These are phyloP conservation scores for Molothrus ater DNA, from an alignment of 2,797 vertebrate species.

Conservation along the genomic window DNA sequence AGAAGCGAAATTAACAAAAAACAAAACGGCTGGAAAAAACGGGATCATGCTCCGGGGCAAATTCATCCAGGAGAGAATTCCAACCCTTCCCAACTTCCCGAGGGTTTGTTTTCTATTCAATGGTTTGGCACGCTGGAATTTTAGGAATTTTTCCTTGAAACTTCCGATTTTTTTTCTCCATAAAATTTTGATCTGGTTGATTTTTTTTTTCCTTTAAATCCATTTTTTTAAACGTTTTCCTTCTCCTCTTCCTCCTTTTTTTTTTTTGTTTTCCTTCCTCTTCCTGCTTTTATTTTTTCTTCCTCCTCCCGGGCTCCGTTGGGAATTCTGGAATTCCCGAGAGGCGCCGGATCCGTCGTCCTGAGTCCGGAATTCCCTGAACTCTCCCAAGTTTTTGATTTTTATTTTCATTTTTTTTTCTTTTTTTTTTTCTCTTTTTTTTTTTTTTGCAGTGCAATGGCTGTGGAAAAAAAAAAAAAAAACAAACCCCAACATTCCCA, in stretches of 20 bases:
- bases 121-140: not conserved
- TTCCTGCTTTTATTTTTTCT: not conserved
- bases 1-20: not conserved
- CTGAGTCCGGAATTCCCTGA: not conserved
- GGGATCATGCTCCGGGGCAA: not conserved
- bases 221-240: rapidly evolving
- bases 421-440: not conserved
- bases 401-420: not conserved
- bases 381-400: not conserved
- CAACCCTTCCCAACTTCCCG: not conserved
- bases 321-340: not conserved
- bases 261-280: not conserved
- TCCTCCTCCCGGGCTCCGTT: not conserved
- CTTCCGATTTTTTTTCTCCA: not conserved
- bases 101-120: not conserved
- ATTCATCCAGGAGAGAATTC: not conserved
- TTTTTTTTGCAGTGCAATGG: not conserved
- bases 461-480: not conserved
- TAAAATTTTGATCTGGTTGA: not conserved
- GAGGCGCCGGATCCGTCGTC: not conserved
- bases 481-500: not conserved
- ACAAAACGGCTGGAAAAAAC: not conserved
- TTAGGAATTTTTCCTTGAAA: not conserved
- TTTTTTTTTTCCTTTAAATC: not conserved
- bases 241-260: not conserved